Percentiles rank a stretch among this genome's conserved stretches.
Conservation (phyloP, 1,140 invertebrate species). For the Saxidomus purpurata region DNA sequence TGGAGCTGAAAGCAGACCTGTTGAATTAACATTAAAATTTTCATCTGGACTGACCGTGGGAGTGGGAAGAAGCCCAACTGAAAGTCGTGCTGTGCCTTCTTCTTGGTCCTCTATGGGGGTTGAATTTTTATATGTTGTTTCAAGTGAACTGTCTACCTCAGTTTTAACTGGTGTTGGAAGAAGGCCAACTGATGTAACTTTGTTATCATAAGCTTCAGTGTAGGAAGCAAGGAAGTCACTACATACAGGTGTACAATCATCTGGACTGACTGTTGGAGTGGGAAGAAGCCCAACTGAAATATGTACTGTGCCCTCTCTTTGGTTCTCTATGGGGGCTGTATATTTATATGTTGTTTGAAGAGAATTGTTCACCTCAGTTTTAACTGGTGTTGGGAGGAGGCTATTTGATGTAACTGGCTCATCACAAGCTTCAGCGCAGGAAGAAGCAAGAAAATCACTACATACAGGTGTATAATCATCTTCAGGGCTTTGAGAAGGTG, state of each 20-base stretch:
- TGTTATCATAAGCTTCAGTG: background rate
- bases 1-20: background rate
- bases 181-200: background rate
- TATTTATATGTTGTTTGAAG: too few relatives aligned
- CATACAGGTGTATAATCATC: too few relatives aligned
- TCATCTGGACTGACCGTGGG: background rate
- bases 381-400: background rate
- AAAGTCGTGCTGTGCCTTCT: background rate
- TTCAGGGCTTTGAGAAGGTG: too few relatives aligned
- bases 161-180: background rate
- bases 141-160: background rate
- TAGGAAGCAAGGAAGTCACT: background rate
- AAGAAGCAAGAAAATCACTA: background rate
- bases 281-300: background rate
- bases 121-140: background rate
- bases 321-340: background rate
- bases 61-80: slow-evolving; percentile 2
- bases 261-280: background rate
- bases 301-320: background rate
- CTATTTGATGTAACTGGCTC: background rate
- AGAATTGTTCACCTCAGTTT: background rate
- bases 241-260: background rate
- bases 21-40: background rate
- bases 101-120: too few relatives aligned
- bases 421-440: background rate